Base-by-base conservation (phyloP, 2,888 invertebrate species). In the Chelonus formosanus region DNA sequence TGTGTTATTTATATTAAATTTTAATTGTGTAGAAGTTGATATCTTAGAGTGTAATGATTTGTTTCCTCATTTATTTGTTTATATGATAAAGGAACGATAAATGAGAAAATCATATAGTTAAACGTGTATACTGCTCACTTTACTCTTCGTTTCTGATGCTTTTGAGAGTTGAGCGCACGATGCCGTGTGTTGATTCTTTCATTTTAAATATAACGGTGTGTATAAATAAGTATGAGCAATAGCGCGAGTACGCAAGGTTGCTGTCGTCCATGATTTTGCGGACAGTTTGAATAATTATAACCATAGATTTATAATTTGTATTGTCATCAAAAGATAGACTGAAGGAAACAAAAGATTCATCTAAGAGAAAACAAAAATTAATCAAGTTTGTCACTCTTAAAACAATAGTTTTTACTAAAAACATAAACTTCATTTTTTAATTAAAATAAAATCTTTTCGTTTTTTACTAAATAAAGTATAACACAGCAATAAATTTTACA, bases 221-320 rank as follows among this genome's bases (percentile, higher is more conserved):
- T 84, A 84, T 84, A 82, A 84, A 84, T 84, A 84, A 84, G 84
- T 84, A 84, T 84, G 84, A 83, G 82, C 83, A 84, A 82, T 79
- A 84, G 82, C 84, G 77, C 76, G 81, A 81, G 80, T 81, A 80
- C 80, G 79, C 78, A 78, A 78, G 77, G 77, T 57, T 66, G 57
- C 78, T 78, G 76, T 76, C 71, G 73, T 71, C 72, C 73, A 75
- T 74, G 74, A 75, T 75, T 78, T 77, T 72, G 75, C 76, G 71
- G 73, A 69, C 73, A 73, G 69, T 61, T 43, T 52, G 53, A 53
- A 61, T 61, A 53, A 53, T 53, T 52, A 53, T 52, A 53, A 34
- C 52, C 61, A 61, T 43, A 44, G 20, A 43, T 52, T 52, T 34
- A 10, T 31, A 50, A 20, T 52, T 52, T 32, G 8, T 32, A 52